phyloP scores from a whole-genome alignment of 2,797 vertebrate genomes.

The Pteronotus mesoamericanus region DNA sequence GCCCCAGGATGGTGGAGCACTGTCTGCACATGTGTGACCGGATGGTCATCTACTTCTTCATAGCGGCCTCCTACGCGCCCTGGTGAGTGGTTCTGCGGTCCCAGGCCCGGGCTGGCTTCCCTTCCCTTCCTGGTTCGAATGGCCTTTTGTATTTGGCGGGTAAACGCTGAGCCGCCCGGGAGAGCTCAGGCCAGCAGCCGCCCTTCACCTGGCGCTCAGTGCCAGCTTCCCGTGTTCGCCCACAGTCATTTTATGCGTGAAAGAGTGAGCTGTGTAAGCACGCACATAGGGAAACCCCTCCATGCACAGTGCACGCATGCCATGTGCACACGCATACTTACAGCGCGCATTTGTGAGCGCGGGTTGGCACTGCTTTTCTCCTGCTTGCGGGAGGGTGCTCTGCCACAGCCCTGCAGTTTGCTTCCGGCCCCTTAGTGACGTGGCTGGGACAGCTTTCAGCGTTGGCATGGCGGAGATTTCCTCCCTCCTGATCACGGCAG shows the following conservation, averaged over 20 bases:
- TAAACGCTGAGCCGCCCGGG: accelerated
- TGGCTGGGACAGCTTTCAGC: accelerated
- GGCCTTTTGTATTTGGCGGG: background rate
- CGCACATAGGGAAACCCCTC: accelerated
- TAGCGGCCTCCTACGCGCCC: conserved; percentile 94
- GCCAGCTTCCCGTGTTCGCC: background rate
- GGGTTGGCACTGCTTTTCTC: accelerated
- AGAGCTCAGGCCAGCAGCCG: accelerated
- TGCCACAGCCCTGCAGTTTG: accelerated
- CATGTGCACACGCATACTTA: accelerated
- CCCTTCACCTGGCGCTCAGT: background rate
- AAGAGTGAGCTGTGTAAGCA: background rate
- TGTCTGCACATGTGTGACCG: conserved; percentile 97
- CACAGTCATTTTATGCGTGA: background rate
- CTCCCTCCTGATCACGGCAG: background rate
- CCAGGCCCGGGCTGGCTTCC: accelerated
- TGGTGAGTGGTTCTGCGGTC: conserved; percentile 71
- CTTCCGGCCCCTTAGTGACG: background rate
- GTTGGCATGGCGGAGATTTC: background rate
- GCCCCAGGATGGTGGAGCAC: conserved; percentile 90
- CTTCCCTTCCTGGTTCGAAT: too few relatives aligned
- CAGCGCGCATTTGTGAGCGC: accelerated
- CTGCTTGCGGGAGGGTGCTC: background rate
- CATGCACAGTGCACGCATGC: too few relatives aligned
- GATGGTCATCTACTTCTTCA: conserved; percentile 98